These are phyloP conservation scores for Apodemus speciosus DNA, from an alignment of 2,113 vertebrate species.

Conservation along the genomic window DNA sequence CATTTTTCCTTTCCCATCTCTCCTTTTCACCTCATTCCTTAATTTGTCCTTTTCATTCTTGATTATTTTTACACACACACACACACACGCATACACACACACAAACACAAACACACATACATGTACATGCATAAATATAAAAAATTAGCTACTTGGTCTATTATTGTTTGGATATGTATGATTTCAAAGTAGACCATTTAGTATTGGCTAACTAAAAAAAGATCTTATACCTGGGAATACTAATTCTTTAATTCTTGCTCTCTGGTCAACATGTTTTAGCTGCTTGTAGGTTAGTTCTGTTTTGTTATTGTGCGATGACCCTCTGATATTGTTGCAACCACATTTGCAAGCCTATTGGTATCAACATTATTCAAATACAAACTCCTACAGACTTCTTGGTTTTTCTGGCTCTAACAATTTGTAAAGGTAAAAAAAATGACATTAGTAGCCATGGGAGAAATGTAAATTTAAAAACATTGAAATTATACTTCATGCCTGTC, in stretches of 20 bases:
- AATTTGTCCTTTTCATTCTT: too few relatives aligned
- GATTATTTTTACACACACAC: too few relatives aligned
- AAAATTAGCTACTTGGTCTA: background rate
- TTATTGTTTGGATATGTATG: background rate
- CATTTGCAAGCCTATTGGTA: background rate
- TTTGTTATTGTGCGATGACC: background rate
- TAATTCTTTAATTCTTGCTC: background rate
- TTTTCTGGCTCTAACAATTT: background rate
- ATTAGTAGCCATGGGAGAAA: background rate
- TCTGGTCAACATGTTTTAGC: background rate
- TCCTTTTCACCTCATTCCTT: too few relatives aligned
- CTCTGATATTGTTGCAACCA: background rate
- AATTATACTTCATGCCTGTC: background rate
- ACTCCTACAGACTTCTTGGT: background rate
- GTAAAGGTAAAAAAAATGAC: background rate
- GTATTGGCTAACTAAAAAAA: background rate
- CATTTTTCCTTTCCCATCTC: background rate
- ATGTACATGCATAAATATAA: background rate
- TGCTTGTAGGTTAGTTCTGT: background rate
- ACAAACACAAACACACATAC: background rate
- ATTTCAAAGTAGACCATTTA: background rate
- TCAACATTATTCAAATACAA: background rate
- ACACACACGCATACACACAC: too few relatives aligned
- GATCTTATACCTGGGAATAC: background rate
- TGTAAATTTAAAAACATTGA: background rate